A percentile compares a stretch with the other conserved stretches of the same genome.
phyloP scores from a whole-genome alignment of 2,888 invertebrate species.

The Ophioninae sp. region DNA sequence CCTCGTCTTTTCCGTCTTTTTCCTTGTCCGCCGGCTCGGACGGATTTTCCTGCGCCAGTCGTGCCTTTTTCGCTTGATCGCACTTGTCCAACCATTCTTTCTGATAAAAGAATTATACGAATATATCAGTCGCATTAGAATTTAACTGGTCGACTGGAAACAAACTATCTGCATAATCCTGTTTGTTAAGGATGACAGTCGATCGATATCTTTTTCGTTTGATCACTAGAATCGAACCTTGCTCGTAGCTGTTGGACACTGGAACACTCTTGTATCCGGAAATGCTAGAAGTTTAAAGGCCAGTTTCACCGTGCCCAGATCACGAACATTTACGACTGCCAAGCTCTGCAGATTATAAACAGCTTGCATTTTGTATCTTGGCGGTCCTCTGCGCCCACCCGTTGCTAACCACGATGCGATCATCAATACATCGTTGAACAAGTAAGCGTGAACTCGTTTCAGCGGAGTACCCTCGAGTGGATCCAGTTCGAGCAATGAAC shows the following conservation, averaged over 20 bases:
- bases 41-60: conserved; percentile 85
- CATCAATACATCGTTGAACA: conserved; percentile 96
- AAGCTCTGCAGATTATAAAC: conserved; percentile 93
- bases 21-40: conserved; percentile 71
- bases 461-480: conserved; percentile 92
- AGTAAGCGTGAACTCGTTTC: conserved; percentile 94
- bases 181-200: neutral
- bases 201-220: neutral
- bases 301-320: conserved; percentile 93
- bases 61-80: conserved; percentile 93
- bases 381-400: conserved; percentile 85
- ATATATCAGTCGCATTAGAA: neutral
- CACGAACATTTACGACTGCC: conserved; percentile 96
- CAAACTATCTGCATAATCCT: neutral
- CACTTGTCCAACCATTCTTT: conserved; percentile 97
- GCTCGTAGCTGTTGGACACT: conserved; percentile 90
- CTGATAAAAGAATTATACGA: conserved; percentile 79
- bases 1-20: conserved; percentile 62
- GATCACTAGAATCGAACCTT: conserved; percentile 79
- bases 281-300: conserved; percentile 97
- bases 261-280: conserved; percentile 95
- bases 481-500: conserved; percentile 94
- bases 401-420: conserved; percentile 90
- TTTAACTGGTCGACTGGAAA: neutral
- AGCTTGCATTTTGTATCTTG: conserved; percentile 91